Evolutionary conservation across 2,888 invertebrate genomes (phyloP), one percentile per base, ranked within the genome.

Genomic region (Cheilosia pagana): DNA sequence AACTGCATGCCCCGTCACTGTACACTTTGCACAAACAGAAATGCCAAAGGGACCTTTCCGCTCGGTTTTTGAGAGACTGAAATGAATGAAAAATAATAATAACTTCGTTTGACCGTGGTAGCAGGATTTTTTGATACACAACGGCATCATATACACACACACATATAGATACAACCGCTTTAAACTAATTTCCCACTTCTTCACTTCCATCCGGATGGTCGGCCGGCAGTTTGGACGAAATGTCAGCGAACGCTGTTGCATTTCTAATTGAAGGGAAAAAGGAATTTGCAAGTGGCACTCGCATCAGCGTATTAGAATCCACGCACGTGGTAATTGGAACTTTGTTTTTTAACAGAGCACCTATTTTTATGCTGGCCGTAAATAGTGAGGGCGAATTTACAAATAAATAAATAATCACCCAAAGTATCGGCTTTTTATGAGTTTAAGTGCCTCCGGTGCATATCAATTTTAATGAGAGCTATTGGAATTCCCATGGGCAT

Each of bases 41-140:
- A 63, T 52, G 52, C 65, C 50, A 59, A 65, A 65, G 52, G 65
- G 59, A 79, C 59, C 10, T 55, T 65, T 48, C n/a, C 57, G 31
- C 28, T 45, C 14, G 19, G 23, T n/a, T 41, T 39, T 12, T 16
- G 19, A 25, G 8, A 19, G 12, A 43, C 48, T 48, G 50, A 68
- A 70, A 55, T 50, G 57, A 41, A 25, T 48, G 25, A 31, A 52
- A 70, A 70, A 77, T 70, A 77, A 77, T 77, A 77, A 78, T 77
- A 77, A 77, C 77, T 82, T 82, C 76, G 71, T 81, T 71, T 71
- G 81, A 85, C 81, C 81, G 55, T 60, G 65, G 63, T 60, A 57
- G 75, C 43, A 50, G 65, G 71, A 71, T 75, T 48, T 60, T 79
- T 59, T 55, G 3, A 14, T 10, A 31, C 68, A 68, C 5, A 50